phyloP scores from a whole-genome alignment of 2,113 vertebrate genomes.

The Epinephelus cyanopodus region DNA sequence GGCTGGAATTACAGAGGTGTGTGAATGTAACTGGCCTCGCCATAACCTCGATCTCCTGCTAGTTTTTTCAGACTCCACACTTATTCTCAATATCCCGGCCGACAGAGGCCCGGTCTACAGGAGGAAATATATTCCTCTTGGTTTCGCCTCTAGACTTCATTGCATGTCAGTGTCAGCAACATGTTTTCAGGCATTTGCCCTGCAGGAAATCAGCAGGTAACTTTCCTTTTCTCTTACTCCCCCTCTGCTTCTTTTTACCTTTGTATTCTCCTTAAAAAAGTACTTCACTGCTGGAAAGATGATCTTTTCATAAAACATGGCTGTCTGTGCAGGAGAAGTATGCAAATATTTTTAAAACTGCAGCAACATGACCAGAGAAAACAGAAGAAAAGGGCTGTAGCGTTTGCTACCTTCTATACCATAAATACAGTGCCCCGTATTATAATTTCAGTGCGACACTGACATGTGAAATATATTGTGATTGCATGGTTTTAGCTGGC shows the following conservation, averaged over 20 bases:
- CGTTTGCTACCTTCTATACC: too few relatives aligned
- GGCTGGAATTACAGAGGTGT: slow-evolving; percentile 28
- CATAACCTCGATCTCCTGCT: slow-evolving; percentile 35
- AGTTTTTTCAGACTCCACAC: slow-evolving; percentile 20
- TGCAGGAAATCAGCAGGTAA: slow-evolving; percentile 39
- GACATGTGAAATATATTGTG: too few relatives aligned
- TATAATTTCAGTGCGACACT: too few relatives aligned
- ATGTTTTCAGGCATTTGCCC: slow-evolving; percentile 22
- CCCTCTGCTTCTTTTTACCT: not conserved
- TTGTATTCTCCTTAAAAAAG: not conserved
- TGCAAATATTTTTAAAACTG: too few relatives aligned
- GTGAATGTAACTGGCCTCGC: slow-evolving; percentile 33
- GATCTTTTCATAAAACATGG: too few relatives aligned
- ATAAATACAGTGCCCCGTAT: too few relatives aligned
- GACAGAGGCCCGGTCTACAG: not conserved
- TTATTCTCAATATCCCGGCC: slow-evolving; percentile 28
- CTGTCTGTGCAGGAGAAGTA: too few relatives aligned
- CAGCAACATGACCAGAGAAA: too few relatives aligned
- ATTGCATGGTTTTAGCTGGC: too few relatives aligned
- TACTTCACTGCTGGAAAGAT: too few relatives aligned
- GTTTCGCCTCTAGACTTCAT: slow-evolving; percentile 28
- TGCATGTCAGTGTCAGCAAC: slow-evolving; percentile 35
- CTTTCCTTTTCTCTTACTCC: not conserved
- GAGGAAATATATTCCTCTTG: slow-evolving; percentile 48
- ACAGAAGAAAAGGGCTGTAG: too few relatives aligned